A percentile compares a stretch with the other conserved stretches of the same genome.
These are phyloP conservation scores for Picathartes gymnocephalus DNA, from an alignment of 2,113 vertebrate genomes.

Conservation along the genomic window DNA sequence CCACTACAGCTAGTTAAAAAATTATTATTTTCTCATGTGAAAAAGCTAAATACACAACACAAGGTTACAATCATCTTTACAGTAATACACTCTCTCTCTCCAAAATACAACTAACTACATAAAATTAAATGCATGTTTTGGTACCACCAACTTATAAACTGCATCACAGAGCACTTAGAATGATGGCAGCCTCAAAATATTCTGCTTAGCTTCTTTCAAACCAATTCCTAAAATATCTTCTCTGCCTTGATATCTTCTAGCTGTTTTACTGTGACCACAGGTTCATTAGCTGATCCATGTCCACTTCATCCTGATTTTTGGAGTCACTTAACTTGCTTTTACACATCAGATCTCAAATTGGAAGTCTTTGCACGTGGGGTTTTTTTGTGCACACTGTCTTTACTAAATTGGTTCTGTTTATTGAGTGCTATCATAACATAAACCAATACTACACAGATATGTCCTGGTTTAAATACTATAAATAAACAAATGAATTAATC, in stretches of 20 bases:
- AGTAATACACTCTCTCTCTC: background rate
- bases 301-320: background rate
- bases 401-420: background rate
- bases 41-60: background rate
- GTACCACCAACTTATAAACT: background rate
- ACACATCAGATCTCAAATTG: background rate
- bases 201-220: background rate
- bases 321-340: background rate
- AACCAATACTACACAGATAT: background rate
- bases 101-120: background rate
- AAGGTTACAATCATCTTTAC: background rate
- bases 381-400: background rate
- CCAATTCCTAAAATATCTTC: background rate
- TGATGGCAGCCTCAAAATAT: background rate
- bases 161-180: background rate
- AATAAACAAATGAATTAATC: background rate
- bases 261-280: background rate
- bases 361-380: fast-evolving
- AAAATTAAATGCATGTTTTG: background rate
- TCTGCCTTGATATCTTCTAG: background rate
- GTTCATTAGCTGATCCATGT: background rate
- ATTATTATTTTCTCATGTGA: background rate
- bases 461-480: background rate
- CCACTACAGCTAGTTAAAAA: background rate
- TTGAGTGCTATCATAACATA: background rate